phyloP scores from a whole-genome alignment of 2,113 vertebrate species.

The Apistogramma diplotaenia region DNA sequence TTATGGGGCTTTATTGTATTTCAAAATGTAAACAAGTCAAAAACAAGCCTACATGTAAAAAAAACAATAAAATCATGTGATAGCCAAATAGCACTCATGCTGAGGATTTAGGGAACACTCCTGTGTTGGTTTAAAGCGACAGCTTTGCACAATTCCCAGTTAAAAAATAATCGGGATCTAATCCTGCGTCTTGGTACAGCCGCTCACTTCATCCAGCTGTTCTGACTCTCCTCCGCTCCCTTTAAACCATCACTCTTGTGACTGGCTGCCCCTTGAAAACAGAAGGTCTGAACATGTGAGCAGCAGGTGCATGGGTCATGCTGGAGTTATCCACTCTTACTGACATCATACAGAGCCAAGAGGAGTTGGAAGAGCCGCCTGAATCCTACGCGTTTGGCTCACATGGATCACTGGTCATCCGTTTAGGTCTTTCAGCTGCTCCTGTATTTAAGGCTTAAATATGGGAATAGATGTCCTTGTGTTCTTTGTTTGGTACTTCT shows the following conservation, averaged over 20 bases:
- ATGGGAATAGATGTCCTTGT: not conserved
- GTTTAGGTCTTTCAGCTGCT: not conserved
- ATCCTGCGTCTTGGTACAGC: not conserved
- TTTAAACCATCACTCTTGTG: not conserved
- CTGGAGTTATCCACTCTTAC: not conserved
- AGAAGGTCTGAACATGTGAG: not conserved
- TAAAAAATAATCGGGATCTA: not conserved
- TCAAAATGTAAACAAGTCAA: not conserved
- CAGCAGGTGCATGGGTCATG: not conserved
- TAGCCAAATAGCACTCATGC: not conserved
- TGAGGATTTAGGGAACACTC: not conserved
- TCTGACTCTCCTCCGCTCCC: not conserved
- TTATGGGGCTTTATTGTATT: not conserved
- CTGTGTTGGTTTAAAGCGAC: not conserved
- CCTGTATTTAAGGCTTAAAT: not conserved
- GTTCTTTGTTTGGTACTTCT: not conserved
- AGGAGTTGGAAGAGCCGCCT: not conserved
- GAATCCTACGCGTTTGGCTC: too few species aligned
- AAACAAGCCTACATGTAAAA: not conserved
- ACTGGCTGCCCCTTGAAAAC: not conserved
- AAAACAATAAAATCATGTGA: not conserved
- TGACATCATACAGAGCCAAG: not conserved
- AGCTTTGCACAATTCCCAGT: not conserved
- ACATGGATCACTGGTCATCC: not conserved
- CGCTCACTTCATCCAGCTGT: not conserved